Evolutionary conservation across 2,888 invertebrate genomes (phyloP).

Genomic region (Chaetogeoica ovagalla): DNA sequence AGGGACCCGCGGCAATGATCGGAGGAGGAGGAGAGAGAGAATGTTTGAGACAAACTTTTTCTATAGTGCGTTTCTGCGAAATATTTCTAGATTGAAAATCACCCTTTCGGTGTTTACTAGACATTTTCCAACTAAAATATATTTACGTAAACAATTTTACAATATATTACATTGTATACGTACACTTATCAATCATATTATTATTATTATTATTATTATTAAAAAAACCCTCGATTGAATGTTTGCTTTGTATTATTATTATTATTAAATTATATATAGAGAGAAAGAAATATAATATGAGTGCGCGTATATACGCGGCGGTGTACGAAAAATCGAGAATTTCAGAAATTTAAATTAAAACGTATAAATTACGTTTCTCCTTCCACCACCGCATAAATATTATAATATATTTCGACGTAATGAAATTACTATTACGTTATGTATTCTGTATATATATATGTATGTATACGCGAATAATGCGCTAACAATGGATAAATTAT

Average conservation of each 20-base stretch:
- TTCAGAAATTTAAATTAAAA: constrained; percentile 10
- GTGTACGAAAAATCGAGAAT: not conserved
- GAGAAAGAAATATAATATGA: too few species aligned
- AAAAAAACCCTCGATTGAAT: too few species aligned
- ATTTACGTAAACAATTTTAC: too few species aligned
- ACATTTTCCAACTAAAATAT: not conserved
- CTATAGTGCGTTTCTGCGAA: not conserved
- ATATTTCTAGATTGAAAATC: constrained; percentile 16
- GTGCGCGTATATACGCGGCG: too few species aligned
- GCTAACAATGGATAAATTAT: constrained; percentile 32
- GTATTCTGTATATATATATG: not conserved
- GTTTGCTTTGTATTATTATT: too few species aligned
- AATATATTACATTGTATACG: too few species aligned
- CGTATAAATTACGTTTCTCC: constrained; percentile 29
- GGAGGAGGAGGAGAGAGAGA: not conserved
- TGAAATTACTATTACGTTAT: constrained; percentile 32
- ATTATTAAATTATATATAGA: too few species aligned
- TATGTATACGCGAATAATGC: not conserved
- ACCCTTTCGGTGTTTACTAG: not conserved
- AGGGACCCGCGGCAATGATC: too few species aligned
- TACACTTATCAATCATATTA: too few species aligned
- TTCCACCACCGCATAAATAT: not conserved
- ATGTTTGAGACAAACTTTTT: constrained; percentile 19
- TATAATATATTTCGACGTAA: constrained; percentile 17
- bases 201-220: too few species aligned